These are phyloP conservation scores for Podilymbus podiceps DNA, from an alignment of 2,113 vertebrate species.

Conservation along the genomic window DNA sequence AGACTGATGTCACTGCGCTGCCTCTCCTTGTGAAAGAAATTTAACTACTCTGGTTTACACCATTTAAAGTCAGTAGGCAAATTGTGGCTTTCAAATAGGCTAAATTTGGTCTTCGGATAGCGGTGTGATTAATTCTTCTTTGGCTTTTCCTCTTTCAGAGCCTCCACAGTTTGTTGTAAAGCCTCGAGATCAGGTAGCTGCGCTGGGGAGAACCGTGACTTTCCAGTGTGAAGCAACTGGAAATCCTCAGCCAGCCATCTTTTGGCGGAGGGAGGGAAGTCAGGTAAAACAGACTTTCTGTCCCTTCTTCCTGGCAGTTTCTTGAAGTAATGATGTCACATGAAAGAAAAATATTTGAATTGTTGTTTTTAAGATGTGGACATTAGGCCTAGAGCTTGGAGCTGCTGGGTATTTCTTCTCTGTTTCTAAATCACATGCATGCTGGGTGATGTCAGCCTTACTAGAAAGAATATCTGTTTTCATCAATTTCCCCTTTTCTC, in stretches of 20 bases:
- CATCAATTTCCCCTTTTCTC: neutral
- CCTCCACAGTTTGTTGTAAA: constrained; percentile 94
- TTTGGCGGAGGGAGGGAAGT: constrained; percentile 96
- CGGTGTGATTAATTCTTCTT: neutral
- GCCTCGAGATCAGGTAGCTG: constrained; percentile 94
- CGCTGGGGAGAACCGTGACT: constrained; percentile 92
- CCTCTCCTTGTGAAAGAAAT: neutral
- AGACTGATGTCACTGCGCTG: neutral
- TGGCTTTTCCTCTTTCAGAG: constrained; percentile 73
- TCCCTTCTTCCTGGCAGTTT: neutral
- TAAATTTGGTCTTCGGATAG: neutral
- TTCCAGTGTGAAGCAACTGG: constrained; percentile 98
- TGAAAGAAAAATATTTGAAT: neutral
- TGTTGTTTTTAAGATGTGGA: neutral
- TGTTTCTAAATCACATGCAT: neutral
- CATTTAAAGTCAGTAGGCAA: neutral
- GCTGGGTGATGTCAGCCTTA: neutral
- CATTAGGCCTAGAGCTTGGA: neutral
- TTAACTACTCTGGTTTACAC: neutral
- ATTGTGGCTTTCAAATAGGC: neutral
- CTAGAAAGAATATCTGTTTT: neutral
- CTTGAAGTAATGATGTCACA: neutral
- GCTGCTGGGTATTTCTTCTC: neutral
- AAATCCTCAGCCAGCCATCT: constrained; percentile 97
- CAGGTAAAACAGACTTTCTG: constrained; percentile 80